phyloP scores from a whole-genome alignment of 2,113 vertebrate species.

The Reinhardtius hippoglossoides region DNA sequence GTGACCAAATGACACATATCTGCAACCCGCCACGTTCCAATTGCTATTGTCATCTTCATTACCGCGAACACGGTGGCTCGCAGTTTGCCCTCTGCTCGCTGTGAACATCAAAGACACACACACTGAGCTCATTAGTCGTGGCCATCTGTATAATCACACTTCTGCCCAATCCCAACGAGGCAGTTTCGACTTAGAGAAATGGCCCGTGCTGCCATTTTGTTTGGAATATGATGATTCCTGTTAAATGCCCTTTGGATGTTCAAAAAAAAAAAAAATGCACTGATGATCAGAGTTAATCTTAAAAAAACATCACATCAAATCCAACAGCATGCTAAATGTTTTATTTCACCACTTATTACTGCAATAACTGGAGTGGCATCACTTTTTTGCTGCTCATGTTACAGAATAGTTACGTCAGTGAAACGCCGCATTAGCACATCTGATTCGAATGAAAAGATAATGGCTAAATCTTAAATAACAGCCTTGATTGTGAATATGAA shows the following conservation, averaged over 20 bases:
- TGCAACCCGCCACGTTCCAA: constrained; percentile 57
- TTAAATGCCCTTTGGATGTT: constrained; percentile 48
- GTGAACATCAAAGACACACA: constrained; percentile 74
- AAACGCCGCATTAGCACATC: constrained; percentile 25
- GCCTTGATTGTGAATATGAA: constrained; percentile 76
- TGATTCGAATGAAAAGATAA: constrained; percentile 59
- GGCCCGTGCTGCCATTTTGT: constrained; percentile 63
- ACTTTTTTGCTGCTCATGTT: not conserved
- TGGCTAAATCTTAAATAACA: constrained; percentile 67
- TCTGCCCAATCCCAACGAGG: constrained; percentile 74
- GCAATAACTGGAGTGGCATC: constrained; percentile 14
- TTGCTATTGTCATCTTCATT: constrained; percentile 72
- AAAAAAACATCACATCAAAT: constrained; percentile 26
- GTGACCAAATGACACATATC: constrained; percentile 68
- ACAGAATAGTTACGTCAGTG: constrained; percentile 10
- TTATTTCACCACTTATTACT: constrained; percentile 26
- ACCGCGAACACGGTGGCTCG: constrained; percentile 68
- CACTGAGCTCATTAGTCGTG: constrained; percentile 82
- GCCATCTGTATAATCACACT: constrained; percentile 82
- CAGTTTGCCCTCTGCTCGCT: constrained; percentile 68
- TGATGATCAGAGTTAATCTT: constrained; percentile 50
- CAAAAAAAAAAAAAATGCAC: constrained; percentile 12
- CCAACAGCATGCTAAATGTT: constrained; percentile 9
- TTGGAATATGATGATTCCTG: constrained; percentile 52
- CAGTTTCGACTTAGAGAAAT: constrained; percentile 76